Base-by-base conservation (phyloP, 2,113 vertebrate genomes). In the Meles meles region DNA sequence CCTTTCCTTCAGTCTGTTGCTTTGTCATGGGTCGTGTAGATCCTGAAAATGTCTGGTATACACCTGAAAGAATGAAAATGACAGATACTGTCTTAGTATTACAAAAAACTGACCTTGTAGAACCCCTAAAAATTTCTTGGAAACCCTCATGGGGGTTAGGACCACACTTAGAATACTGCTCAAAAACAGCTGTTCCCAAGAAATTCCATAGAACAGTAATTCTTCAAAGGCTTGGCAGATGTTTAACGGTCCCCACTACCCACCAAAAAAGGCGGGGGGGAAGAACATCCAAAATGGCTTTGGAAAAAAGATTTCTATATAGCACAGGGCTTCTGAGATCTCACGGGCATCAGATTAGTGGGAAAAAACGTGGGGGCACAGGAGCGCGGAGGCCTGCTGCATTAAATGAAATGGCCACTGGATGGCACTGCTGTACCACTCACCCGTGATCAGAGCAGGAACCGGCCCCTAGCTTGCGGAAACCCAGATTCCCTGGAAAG, bases 341-440 rank as follows among this genome's bases (percentile, higher is more conserved):
- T 87, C 4, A 0, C 3, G 14, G 57, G 76, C 29, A 59, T 59
- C 23, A 71, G 74, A n/a, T 34, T 11, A 5, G 3, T 2, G 72
- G 55, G 61, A 7, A 92, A 87, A 94, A 72, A 17, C 5, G 3
- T n/a, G 14, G 13, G 18, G 12, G 14, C 1, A 4, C 42, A 1
- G 82, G 23, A 59, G 39, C 18, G 12, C 4, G 39, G 47, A 89
- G 76, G 49, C 44, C 61, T 17, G 12, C 18, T 89, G 88, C 69
- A 25, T 87, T 85, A 57, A 81, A 57, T 0, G 20, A 47, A 2
- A 4, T 8, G 15, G 49, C 97, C 98, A 97, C 81, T 55, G 65
- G 96, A n/a, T 96, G 97, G 96, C 97, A 93, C 55, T 96, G 82
- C 77, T 6, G 82, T 80, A 23, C 83, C 55, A 95, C 67, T 87